Evolutionary conservation across 2,113 vertebrate species (phyloP).

Genomic region (Sula dactylatra): DNA sequence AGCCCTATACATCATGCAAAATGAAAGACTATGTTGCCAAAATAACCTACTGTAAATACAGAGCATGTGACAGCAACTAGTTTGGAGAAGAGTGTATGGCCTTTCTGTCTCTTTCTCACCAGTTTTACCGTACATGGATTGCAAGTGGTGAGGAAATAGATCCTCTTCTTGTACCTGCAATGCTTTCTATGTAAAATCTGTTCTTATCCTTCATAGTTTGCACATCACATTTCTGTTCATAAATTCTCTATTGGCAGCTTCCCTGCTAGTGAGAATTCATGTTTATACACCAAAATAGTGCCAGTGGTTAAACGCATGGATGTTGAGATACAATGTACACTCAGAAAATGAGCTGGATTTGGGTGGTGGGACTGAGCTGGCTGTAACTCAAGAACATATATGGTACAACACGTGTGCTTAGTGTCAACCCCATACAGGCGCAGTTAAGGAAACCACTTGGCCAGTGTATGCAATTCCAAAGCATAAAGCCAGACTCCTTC

Average conservation of each 20-base stretch:
- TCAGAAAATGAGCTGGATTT: neutral
- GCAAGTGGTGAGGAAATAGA: neutral
- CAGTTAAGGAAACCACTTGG: neutral
- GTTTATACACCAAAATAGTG: neutral
- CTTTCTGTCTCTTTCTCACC: neutral
- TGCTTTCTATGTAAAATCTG: neutral
- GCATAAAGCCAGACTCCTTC: neutral
- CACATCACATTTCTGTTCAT: neutral
- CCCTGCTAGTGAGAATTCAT: neutral
- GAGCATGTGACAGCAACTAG: neutral
- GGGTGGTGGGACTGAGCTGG: neutral
- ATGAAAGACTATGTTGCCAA: neutral
- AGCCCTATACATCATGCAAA: neutral
- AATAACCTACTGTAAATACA: neutral
- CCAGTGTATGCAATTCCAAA: neutral
- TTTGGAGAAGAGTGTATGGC: neutral
- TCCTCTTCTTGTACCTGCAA: neutral
- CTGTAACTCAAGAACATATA: neutral
- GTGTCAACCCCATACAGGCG: neutral
- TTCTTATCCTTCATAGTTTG: neutral
- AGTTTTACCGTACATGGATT: neutral
- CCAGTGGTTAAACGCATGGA: neutral
- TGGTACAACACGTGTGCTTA: neutral
- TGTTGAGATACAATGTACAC: neutral
- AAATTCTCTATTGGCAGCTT: neutral